Evolutionary conservation across 1,140 invertebrate genomes (phyloP), one percentile per base, ranked within the genome.

Genomic region (Drosophila sulfurigaster): DNA sequence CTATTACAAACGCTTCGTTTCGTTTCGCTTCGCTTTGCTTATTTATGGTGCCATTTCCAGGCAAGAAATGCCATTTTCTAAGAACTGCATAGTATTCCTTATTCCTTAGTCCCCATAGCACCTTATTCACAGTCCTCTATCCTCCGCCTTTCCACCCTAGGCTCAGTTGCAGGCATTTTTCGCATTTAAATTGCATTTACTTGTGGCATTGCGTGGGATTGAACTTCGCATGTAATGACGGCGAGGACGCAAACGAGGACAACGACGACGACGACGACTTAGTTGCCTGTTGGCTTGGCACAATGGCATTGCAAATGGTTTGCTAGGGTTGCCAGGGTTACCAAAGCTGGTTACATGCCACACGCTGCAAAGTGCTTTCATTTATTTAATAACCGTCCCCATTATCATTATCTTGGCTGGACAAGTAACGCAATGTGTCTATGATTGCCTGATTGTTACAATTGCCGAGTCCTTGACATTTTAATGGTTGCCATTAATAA

Each of bases 141-240:
- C 35, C 35, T 38, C 43, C 3, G 20, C 32, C 20, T 45, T 41
- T 30, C 43, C 3, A 25, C 16, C 10, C 52, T 63, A 56, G 65
- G 59, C 60, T 70, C 45, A 57, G 35, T 66, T 45, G 49, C 79
- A 88, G 69, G 81, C 74, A 89, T 87, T 87, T 70, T 56, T 69
- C 75, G 80, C 77, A 87, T 88, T 87, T 87, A 87, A 87, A 87
- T 87, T 89, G 85, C 85, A 89, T 81, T 87, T 70, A 68, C 67
- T 57, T 62, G 49, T 57, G 67, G 63, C 63, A 77, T 77, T 68
- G 79, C 83, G 83, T 87, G 82, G 79, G 76, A 57, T 82, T 72
- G 83, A 80, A 65, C 67, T 79, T 76, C 46, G 73, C 54, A 70
- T 76, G 57, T 71, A 79, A 76, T 76, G 57, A 71, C 43, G 68